A percentile compares a stretch with the other conserved stretches of the same genome.
Evolutionary conservation across 2,113 vertebrate species (phyloP).

Genomic region (Geococcyx californianus): DNA sequence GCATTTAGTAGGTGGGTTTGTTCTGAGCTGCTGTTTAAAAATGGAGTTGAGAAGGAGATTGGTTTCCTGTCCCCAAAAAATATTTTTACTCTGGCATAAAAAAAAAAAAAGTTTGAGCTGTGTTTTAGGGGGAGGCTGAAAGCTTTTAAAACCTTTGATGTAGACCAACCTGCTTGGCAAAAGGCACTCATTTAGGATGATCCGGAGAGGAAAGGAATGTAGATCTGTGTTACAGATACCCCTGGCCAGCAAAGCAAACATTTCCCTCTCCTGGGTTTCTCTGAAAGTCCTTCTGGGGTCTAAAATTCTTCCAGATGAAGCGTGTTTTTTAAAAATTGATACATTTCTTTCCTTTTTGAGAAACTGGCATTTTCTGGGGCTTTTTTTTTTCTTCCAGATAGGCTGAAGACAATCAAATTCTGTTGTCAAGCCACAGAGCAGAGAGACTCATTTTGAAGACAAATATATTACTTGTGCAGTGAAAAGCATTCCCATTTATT

Average conservation of each 20-base stretch:
- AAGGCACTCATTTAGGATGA: not conserved
- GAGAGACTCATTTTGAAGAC: conserved; percentile 2
- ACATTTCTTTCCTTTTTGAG: not conserved
- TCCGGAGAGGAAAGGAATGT: not conserved
- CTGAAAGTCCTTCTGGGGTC: not conserved
- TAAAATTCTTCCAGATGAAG: not conserved
- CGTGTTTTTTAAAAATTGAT: not conserved
- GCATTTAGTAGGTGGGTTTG: not conserved
- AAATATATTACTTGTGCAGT: conserved; percentile 10
- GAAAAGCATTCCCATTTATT: conserved; percentile 7
- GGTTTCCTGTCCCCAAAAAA: not conserved
- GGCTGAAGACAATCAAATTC: conserved; percentile 10
- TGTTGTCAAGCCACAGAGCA: not conserved
- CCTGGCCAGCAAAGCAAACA: not conserved
- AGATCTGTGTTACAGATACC: not conserved
- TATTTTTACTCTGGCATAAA: not conserved
- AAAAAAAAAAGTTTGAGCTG: not conserved
- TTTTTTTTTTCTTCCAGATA: not conserved
- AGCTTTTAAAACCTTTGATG: not conserved
- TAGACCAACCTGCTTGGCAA: not conserved
- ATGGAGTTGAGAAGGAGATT: not conserved
- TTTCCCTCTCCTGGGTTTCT: not conserved
- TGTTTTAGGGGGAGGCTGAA: not conserved
- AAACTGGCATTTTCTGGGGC: not conserved
- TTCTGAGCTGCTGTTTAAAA: conserved; percentile 36